Evolutionary conservation across 2,113 vertebrate species (phyloP).

Genomic region (Acanthisitta chloris): DNA sequence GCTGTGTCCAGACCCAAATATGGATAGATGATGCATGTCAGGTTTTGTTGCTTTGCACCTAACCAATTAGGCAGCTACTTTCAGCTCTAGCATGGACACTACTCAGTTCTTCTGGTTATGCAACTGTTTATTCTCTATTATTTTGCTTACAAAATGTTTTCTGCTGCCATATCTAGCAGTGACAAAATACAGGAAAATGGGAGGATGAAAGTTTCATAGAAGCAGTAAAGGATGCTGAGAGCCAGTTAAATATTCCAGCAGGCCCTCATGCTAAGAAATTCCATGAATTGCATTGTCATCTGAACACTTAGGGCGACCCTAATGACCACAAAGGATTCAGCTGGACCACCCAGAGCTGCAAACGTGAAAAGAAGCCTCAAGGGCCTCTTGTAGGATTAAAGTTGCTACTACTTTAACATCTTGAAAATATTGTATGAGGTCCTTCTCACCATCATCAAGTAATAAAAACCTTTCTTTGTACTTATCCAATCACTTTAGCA

Average conservation of each 20-base stretch:
- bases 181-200: not conserved
- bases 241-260: slow-evolving; percentile 5
- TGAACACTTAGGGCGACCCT: slow-evolving; percentile 23
- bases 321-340: slow-evolving; percentile 35
- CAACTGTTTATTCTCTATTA: not conserved
- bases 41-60: not conserved
- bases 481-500: not conserved
- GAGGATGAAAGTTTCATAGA: not conserved
- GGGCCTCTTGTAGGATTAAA: slow-evolving; percentile 55
- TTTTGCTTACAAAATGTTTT: not conserved
- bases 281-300: slow-evolving; percentile 9
- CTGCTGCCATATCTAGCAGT: not conserved
- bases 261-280: slow-evolving; percentile 1
- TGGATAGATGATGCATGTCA: not conserved
- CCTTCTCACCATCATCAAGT: not conserved
- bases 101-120: not conserved
- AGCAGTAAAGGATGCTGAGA: not conserved
- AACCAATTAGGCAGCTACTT: not conserved
- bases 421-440: slow-evolving; percentile 23
- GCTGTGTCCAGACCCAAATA: not conserved
- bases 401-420: not conserved
- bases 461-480: slow-evolving; percentile 31
- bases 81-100: not conserved
- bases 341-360: slow-evolving; percentile 43
- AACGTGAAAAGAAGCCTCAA: slow-evolving; percentile 34